Conservation (phyloP, 2,888 invertebrate species). For the Chalcis sispes region DNA sequence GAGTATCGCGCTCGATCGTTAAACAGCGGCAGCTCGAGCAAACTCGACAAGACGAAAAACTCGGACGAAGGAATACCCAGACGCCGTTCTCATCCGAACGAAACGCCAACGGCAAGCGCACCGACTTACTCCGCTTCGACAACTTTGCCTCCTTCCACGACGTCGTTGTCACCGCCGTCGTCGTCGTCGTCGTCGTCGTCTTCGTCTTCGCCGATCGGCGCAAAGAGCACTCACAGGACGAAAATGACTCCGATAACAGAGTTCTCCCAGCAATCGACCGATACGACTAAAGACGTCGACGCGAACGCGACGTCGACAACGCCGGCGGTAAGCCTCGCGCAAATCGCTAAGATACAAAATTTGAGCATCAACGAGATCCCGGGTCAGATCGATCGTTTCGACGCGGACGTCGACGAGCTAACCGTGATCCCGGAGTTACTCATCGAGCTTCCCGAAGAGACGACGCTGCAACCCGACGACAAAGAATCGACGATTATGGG, state of each 20-base stretch:
- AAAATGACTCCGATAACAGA: constrained; percentile 26
- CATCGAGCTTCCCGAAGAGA: constrained; percentile 63
- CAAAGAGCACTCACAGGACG: constrained; percentile 8
- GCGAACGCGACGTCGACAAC: constrained; percentile 66
- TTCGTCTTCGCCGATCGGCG: not conserved
- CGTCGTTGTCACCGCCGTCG: not conserved
- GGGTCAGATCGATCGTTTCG: constrained; percentile 60
- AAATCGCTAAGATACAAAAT: constrained; percentile 69
- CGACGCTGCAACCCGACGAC: constrained; percentile 12
- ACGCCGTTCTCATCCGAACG: constrained; percentile 41
- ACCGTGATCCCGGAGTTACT: constrained; percentile 69
- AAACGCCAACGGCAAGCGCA: constrained; percentile 31
- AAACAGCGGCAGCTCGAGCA: constrained; percentile 38
- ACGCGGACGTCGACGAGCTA: constrained; percentile 58
- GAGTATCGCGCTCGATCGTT: constrained; percentile 25
- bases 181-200: constrained; percentile 34
- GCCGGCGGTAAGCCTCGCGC: constrained; percentile 60
- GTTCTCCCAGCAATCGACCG: constrained; percentile 58
- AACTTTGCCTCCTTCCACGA: not conserved
- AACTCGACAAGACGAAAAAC: constrained; percentile 25
- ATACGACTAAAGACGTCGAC: constrained; percentile 71
- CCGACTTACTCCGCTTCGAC: constrained; percentile 4
- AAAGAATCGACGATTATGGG: constrained; percentile 48
- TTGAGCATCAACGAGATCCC: constrained; percentile 71
- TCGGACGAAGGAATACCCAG: not conserved